Base-by-base conservation (phyloP, 2,113 vertebrate species). In the Notechis scutatus region DNA sequence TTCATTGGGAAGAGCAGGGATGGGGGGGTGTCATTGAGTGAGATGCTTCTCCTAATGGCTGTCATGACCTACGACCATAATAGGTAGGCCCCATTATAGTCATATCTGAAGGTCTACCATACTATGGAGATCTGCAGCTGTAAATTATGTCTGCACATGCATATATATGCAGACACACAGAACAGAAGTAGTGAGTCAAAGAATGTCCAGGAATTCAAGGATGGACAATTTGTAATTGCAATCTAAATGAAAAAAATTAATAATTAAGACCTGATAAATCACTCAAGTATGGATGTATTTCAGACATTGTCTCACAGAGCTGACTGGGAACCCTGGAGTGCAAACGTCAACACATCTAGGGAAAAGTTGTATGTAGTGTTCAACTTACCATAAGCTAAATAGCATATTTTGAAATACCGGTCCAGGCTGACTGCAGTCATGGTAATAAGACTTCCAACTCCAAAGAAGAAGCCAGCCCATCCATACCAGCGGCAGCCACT, bases 401-500 rank as follows among this genome's bases (percentile, higher is more conserved):
- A 98, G 96, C 99, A 99, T 97, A 99, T 99, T 97, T 99, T 99
- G 64, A 99, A 96, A 95, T 99, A 99, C 57, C 99, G 98, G 94
- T 99, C 99, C 96, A 99, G 96, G 97, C 99, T 99, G 96, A 99
- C 98, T 86, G 98, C 97, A 0, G 99, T 99, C 99, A 99, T 98
- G 4, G 99, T 99, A 95, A 98, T 99, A 74, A 99, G 98, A 95
- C 99, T 99, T 23, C 98, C 99, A 29, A 98, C 98, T 86, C 99
- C 99, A 89, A 99, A 99, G 98, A 99, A 99, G 97, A 99, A 99
- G 2, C 99, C 98, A 0, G 98, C 97, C 98, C 98, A 99, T 90
- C 99, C 99, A 0, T 99, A 99, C 98, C 98, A 99, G 39, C 97
- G 98, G 94, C 99, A 99, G 88, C 98, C 98, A 2, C 98, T 97